Percentiles rank a stretch among this genome's conserved stretches.
Conservation (phyloP, 1,140 invertebrate genomes). For the Scaptomyza montana region DNA sequence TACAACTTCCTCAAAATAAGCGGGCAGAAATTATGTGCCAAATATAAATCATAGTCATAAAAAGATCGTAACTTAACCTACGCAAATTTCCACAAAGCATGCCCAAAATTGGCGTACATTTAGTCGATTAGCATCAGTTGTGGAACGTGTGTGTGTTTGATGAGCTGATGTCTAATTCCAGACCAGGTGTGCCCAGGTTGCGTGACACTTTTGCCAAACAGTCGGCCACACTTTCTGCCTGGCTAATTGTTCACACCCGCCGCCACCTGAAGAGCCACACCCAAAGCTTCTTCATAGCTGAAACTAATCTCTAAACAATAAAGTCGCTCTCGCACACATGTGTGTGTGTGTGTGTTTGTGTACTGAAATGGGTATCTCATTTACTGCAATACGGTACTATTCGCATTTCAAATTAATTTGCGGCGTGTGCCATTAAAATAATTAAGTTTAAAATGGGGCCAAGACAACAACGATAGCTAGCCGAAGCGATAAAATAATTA, state of each 20-base stretch:
- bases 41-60: slow-evolving; percentile 57
- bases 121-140: slow-evolving; percentile 59
- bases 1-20: slow-evolving; percentile 41
- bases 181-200: slow-evolving; percentile 49
- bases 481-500: slow-evolving; percentile 35
- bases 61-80: slow-evolving; percentile 43
- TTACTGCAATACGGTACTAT: slow-evolving; percentile 22
- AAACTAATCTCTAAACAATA: slow-evolving; percentile 79
- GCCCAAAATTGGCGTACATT: slow-evolving; percentile 70
- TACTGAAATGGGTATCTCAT: background rate
- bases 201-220: slow-evolving; percentile 73
- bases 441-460: slow-evolving; percentile 56
- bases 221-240: slow-evolving; percentile 42
- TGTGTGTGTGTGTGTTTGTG: background rate
- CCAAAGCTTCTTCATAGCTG: slow-evolving; percentile 40
- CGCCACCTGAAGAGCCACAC: slow-evolving; percentile 47
- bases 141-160: slow-evolving; percentile 37
- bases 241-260: slow-evolving; percentile 72
- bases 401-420: slow-evolving; percentile 71
- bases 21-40: slow-evolving; percentile 46
- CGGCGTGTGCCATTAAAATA: slow-evolving; percentile 71
- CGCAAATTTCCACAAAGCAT: slow-evolving; percentile 66
- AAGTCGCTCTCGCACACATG: slow-evolving; percentile 26
- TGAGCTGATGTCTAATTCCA: slow-evolving; percentile 26
- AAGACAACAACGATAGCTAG: slow-evolving; percentile 5